Conservation (phyloP, 2,113 vertebrate species). For the Herpetotheres cachinnans region DNA sequence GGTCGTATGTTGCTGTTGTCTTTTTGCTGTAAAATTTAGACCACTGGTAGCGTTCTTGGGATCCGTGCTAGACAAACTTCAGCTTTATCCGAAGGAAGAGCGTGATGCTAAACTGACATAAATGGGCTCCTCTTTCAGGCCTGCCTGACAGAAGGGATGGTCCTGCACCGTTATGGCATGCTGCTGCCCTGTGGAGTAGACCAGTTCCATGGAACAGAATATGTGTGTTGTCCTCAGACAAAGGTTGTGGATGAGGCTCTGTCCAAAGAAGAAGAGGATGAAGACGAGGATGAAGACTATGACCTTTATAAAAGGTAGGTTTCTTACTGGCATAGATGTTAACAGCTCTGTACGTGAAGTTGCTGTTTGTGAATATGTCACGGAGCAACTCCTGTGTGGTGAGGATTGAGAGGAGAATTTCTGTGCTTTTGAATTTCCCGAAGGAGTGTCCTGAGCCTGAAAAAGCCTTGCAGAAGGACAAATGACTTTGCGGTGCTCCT, state of each 20-base stretch:
- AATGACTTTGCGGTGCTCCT: not conserved
- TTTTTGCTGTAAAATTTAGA: not conserved
- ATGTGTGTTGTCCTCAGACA: conserved; percentile 89
- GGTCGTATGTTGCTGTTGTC: accelerated
- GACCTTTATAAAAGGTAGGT: conserved; percentile 76
- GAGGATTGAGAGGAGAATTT: not conserved
- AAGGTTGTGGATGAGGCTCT: conserved; percentile 73
- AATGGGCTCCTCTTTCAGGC: conserved; percentile 74
- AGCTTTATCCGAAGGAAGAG: not conserved
- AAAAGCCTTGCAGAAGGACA: not conserved
- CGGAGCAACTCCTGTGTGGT: not conserved
- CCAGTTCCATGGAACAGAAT: conserved; percentile 92
- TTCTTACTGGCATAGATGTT: not conserved
- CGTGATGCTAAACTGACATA: accelerated
- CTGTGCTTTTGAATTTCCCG: not conserved
- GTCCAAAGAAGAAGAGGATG: conserved; percentile 81
- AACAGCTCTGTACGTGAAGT: not conserved
- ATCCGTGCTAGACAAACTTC: not conserved
- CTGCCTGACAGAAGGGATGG: conserved; percentile 84
- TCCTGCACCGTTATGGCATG: conserved; percentile 93
- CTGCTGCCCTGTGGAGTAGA: conserved; percentile 92
- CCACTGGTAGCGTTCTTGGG: not conserved
- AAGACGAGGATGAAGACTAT: conserved; percentile 74
- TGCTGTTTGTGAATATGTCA: not conserved
- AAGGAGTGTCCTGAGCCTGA: not conserved